Percentiles rank a stretch among this genome's conserved stretches.
Conservation (phyloP, 2,797 vertebrate genomes). For the Lacerta viridis region DNA sequence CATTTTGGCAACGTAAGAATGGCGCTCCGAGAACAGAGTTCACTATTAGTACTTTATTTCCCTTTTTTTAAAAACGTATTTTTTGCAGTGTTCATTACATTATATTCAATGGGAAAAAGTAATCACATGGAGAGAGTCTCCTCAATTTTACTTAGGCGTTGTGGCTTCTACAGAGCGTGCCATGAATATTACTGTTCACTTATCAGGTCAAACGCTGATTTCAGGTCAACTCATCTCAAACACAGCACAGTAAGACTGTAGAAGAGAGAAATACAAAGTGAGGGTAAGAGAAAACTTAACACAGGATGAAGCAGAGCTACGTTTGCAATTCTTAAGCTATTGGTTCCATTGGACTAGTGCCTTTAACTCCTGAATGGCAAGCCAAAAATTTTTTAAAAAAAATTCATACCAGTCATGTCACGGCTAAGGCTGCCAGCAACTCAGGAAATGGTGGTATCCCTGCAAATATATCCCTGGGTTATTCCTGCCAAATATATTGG, state of each 20-base stretch:
- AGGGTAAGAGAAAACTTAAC: neutral
- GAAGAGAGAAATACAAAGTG: too few species aligned
- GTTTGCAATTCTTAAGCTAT: neutral
- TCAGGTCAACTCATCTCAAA: too few species aligned
- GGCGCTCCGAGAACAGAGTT: too few species aligned
- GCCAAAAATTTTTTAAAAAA: neutral
- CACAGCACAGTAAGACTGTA: too few species aligned
- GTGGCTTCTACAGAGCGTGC: too few species aligned
- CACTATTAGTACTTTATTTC: too few species aligned
- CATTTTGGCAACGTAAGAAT: too few species aligned
- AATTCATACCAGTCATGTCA: neutral
- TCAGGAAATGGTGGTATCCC: neutral
- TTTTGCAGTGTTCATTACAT: neutral
- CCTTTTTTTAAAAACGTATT: neutral
- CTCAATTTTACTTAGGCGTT: neutral
- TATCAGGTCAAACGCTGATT: too few species aligned
- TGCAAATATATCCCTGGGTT: neutral
- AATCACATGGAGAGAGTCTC: neutral
- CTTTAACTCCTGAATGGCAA: neutral
- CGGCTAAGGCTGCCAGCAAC: neutral
- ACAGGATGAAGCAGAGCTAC: neutral
- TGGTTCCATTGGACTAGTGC: neutral
- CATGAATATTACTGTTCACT: too few species aligned
- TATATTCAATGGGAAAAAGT: neutral
- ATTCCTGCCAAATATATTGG: slow-evolving; percentile 7